A percentile compares a stretch with the other conserved stretches of the same genome.
Conservation (phyloP, 2,113 vertebrate genomes). For the Tursiops truncatus region DNA sequence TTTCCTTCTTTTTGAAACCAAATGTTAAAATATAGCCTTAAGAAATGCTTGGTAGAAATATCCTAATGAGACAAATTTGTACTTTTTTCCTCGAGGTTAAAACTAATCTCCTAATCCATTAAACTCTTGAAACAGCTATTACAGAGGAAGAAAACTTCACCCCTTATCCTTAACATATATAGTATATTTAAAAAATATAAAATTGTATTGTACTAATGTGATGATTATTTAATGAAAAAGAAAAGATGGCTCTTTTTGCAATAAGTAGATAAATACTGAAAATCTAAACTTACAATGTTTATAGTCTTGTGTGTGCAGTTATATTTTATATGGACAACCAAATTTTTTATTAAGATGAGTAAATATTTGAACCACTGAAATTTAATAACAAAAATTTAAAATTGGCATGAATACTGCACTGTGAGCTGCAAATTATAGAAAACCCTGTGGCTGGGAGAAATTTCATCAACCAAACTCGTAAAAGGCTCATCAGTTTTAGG, state of each 20-base stretch:
- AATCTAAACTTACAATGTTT: constrained; percentile 85
- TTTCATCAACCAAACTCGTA: constrained; percentile 52
- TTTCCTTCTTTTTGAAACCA: constrained; percentile 88
- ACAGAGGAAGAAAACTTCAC: constrained; percentile 84
- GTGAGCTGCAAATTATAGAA: constrained; percentile 73
- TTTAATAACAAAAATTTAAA: constrained; percentile 68
- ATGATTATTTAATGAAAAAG: constrained; percentile 89
- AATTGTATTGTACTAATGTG: constrained; percentile 90
- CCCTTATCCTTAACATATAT: constrained; percentile 86
- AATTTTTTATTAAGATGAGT: constrained; percentile 82
- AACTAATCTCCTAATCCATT: constrained; percentile 88
- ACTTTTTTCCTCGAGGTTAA: constrained; percentile 83
- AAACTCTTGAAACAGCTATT: constrained; percentile 86
- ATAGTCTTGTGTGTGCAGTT: constrained; percentile 86
- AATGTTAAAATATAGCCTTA: constrained; percentile 90
- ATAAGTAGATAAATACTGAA: constrained; percentile 90
- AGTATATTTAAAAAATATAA: constrained; percentile 90
- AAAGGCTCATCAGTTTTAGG: constrained; percentile 85
- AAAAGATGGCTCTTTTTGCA: constrained; percentile 89
- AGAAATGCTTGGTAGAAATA: constrained; percentile 86
- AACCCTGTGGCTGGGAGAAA: constrained; percentile 77
- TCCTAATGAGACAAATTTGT: constrained; percentile 87
- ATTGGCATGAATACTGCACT: constrained; percentile 77
- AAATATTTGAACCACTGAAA: constrained; percentile 82
- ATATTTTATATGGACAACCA: constrained; percentile 85